phyloP scores from a whole-genome alignment of 1,140 invertebrate genomes.

The Colletes latitarsis region DNA sequence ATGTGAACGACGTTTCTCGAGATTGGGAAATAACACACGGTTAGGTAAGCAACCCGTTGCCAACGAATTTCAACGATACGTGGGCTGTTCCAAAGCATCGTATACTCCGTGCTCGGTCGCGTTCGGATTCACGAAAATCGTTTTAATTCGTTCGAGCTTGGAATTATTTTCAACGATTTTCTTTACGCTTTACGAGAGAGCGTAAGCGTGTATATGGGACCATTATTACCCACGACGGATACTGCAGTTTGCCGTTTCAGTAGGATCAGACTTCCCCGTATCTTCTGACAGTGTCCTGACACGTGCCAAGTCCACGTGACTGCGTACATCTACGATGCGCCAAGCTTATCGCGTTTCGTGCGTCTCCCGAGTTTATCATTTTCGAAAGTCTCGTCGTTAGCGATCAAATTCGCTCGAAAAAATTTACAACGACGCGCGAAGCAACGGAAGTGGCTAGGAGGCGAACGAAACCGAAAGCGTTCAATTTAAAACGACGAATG shows the following conservation, averaged over 20 bases:
- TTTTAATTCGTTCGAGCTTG: no score
- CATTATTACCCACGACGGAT: not conserved
- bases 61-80: not conserved
- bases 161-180: no score
- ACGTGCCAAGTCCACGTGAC: slow-evolving; percentile 25
- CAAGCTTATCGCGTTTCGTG: not conserved
- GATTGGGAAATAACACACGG: not conserved
- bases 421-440: no score
- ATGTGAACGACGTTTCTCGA: not conserved
- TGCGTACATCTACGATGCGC: not conserved
- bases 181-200: no score
- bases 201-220: no score
- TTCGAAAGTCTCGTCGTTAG: no score
- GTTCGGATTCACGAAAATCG: not conserved
- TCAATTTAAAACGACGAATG: no score
- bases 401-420: no score
- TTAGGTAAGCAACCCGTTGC: slow-evolving; percentile 1
- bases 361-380: not conserved
- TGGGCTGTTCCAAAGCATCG: not conserved
- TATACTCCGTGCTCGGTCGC: no score
- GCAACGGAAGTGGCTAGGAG: no score
- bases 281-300: slow-evolving; percentile 4
- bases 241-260: not conserved
- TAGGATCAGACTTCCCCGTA: not conserved
- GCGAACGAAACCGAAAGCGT: no score